Conservation (phyloP, 2,888 invertebrate genomes). For the Baronia brevicornis region DNA sequence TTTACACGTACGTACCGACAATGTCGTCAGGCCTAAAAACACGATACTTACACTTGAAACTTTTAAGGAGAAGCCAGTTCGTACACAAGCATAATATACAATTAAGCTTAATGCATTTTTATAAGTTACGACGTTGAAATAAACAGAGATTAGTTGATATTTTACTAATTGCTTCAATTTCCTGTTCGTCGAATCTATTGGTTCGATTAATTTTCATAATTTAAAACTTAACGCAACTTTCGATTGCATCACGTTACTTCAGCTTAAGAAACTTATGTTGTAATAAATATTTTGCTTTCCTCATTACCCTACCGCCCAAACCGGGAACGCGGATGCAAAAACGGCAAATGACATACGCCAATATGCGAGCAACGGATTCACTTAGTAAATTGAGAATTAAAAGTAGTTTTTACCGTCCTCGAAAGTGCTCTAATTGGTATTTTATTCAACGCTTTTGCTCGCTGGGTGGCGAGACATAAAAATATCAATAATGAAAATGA, state of each 20-base stretch:
- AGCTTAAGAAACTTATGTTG: slow-evolving; percentile 37
- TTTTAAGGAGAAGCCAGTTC: slow-evolving; percentile 40
- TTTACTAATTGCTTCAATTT: slow-evolving; percentile 16
- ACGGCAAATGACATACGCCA: slow-evolving; percentile 66
- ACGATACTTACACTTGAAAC: slow-evolving; percentile 30
- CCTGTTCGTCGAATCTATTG: slow-evolving; percentile 10
- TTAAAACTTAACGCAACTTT: slow-evolving; percentile 12
- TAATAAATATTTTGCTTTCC: slow-evolving; percentile 63
- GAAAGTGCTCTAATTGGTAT: slow-evolving; percentile 70
- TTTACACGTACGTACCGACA: slow-evolving; percentile 59
- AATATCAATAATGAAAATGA: slow-evolving; percentile 57
- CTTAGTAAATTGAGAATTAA: slow-evolving; percentile 69
- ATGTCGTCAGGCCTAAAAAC: slow-evolving; percentile 56
- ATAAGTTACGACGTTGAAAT: slow-evolving; percentile 9
- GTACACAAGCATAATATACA: slow-evolving; percentile 5
- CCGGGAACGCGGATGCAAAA: slow-evolving; percentile 55
- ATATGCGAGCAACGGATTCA: slow-evolving; percentile 54
- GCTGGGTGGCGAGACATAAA: slow-evolving; percentile 63
- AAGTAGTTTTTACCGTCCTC: slow-evolving; percentile 48
- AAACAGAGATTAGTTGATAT: slow-evolving; percentile 15
- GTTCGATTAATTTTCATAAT: slow-evolving; percentile 15
- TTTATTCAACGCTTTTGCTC: slow-evolving; percentile 63
- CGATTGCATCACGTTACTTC: slow-evolving; percentile 19
- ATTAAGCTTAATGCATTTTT: slow-evolving; percentile 18
- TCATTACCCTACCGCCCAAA: slow-evolving; percentile 72